A percentile compares a stretch with the other conserved stretches of the same genome.
Conservation (phyloP, 1,140 invertebrate genomes). For the Manduca sexta region DNA sequence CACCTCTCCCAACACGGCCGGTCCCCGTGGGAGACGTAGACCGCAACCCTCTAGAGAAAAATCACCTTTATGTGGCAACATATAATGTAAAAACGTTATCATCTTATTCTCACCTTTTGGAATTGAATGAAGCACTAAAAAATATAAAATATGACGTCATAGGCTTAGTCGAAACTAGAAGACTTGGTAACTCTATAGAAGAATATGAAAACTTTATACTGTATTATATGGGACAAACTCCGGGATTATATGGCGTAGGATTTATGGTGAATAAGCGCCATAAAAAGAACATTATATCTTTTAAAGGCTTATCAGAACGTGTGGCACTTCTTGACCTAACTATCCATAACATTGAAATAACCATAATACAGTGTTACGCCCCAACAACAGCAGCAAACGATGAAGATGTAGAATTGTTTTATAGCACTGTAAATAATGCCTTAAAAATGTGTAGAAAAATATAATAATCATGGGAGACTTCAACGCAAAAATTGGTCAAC, state of each 20-base stretch:
- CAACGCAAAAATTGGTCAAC: neutral
- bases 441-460: neutral
- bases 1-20: conserved; percentile 11
- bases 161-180: neutral
- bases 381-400: conserved; percentile 2
- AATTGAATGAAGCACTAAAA: neutral
- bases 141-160: neutral
- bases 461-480: neutral
- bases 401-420: neutral
- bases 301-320: conserved; percentile 5
- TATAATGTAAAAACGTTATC: neutral
- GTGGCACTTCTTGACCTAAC: conserved; percentile 1
- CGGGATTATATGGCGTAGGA: conserved; percentile 1
- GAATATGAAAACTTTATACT: neutral
- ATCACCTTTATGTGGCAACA: neutral
- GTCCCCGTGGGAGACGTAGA: conserved; percentile 15
- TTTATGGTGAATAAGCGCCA: conserved; percentile 5
- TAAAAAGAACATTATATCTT: conserved; percentile 1
- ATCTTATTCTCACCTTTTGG: neutral
- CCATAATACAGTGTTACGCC: neutral
- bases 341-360: neutral
- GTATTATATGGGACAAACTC: conserved; percentile 2
- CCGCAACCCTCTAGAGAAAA: conserved; percentile 13
- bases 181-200: too few species aligned
- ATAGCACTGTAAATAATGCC: neutral